Evolutionary conservation across 2,113 vertebrate species (phyloP).

Genomic region (Diadophis punctatus): DNA sequence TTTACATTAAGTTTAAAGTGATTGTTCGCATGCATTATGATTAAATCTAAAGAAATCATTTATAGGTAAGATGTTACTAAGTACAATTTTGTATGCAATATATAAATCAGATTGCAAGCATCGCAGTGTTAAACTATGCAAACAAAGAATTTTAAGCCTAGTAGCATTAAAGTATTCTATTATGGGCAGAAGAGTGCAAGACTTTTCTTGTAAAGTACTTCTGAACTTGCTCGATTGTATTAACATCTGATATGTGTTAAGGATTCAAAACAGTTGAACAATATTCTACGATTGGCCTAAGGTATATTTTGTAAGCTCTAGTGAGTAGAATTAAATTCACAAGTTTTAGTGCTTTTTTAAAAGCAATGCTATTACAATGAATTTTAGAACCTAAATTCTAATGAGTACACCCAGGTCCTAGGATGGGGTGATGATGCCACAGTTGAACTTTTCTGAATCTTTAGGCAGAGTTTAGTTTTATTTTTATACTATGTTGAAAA

Average conservation of each 20-base stretch:
- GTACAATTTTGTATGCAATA: neutral
- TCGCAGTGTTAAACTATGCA: neutral
- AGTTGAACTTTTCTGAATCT: fast-evolving
- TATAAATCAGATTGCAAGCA: neutral
- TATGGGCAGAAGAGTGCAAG: neutral
- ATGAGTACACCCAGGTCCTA: neutral
- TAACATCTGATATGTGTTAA: neutral
- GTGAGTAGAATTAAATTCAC: neutral
- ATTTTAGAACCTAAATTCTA: neutral
- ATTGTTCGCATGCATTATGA: neutral
- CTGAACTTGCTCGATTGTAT: neutral
- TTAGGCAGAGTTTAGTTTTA: fast-evolving
- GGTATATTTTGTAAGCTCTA: neutral
- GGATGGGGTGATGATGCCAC: neutral
- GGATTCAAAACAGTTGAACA: neutral
- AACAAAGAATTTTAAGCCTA: neutral
- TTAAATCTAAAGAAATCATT: neutral
- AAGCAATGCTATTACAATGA: neutral
- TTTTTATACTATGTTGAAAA: neutral
- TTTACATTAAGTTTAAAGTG: neutral
- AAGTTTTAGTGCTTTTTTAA: neutral
- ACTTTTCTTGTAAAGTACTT: neutral
- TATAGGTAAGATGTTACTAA: neutral
- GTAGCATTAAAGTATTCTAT: neutral
- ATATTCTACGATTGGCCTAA: neutral